A percentile compares a stretch with the other conserved stretches of the same genome.
These are phyloP conservation scores for Trichosurus vulpecula DNA, from an alignment of 2,797 vertebrate species.

Conservation along the genomic window DNA sequence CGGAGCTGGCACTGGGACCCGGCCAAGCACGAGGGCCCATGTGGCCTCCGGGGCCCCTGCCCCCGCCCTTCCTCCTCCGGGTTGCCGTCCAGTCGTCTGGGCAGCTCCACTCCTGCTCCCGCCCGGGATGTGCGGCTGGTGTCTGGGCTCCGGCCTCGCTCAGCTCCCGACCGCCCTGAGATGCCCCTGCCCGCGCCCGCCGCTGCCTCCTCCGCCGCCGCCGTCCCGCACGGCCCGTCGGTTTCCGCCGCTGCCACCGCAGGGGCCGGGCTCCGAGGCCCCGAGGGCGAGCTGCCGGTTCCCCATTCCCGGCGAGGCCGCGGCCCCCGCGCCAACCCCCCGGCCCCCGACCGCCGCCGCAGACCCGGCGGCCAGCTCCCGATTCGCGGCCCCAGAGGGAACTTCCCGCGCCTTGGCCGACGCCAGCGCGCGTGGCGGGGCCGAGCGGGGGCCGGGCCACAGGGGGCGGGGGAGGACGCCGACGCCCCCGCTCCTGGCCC, in stretches of 20 bases:
- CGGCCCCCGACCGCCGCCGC: not conserved
- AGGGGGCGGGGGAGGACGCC: not conserved
- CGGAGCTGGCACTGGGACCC: not conserved
- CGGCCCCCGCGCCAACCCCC: not conserved
- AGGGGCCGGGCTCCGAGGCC: not conserved
- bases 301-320: not conserved
- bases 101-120: not conserved
- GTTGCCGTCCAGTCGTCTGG: not conserved
- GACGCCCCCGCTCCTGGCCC: not conserved
- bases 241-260: not conserved
- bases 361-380: no score
- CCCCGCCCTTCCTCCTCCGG: not conserved
- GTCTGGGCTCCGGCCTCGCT: not conserved
- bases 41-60: accelerated
- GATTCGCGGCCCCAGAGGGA: no score
- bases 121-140: not conserved
- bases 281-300: not conserved
- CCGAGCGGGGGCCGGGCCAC: not conserved
- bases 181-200: not conserved
- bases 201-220: not conserved
- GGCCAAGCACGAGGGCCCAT: not conserved
- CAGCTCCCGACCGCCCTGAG: not conserved
- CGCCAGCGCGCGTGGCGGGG: not conserved
- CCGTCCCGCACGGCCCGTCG: not conserved
- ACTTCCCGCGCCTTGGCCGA: not conserved